Evolutionary conservation across 1,140 invertebrate genomes (phyloP).

Genomic region (Diabrotica undecimpunctata): DNA sequence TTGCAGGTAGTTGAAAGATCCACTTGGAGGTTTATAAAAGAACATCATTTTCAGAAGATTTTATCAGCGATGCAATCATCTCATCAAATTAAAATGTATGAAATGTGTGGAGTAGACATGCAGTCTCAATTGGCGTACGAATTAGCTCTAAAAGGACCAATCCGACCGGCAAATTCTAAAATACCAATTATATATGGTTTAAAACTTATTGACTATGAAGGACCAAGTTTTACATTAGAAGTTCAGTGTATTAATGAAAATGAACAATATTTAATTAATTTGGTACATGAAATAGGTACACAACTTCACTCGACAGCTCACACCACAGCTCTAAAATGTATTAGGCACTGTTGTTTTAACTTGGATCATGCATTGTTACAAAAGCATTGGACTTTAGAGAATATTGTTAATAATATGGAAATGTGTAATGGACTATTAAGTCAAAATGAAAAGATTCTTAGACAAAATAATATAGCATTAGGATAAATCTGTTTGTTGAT

Average conservation of each 20-base stretch:
- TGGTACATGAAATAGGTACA: constrained; percentile 78
- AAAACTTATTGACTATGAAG: constrained; percentile 76
- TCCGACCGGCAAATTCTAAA: constrained; percentile 67
- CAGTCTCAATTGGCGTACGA: constrained; percentile 87
- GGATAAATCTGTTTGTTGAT: background rate
- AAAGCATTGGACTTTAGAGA: constrained; percentile 76
- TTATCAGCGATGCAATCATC: constrained; percentile 73
- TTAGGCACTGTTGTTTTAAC: constrained; percentile 79
- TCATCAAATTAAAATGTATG: constrained; percentile 78
- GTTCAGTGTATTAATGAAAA: constrained; percentile 81
- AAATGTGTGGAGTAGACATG: constrained; percentile 74
- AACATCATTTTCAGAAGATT: constrained; percentile 64
- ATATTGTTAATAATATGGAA: constrained; percentile 72
- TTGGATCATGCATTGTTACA: constrained; percentile 70
- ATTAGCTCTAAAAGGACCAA: constrained; percentile 71
- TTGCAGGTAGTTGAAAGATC: constrained; percentile 63
- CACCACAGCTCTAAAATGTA: constrained; percentile 74
- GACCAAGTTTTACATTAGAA: constrained; percentile 86
- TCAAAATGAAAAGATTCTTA: constrained; percentile 52
- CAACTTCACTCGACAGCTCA: constrained; percentile 75
- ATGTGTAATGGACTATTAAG: constrained; percentile 53
- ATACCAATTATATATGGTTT: constrained; percentile 81
- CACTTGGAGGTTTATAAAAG: constrained; percentile 66
- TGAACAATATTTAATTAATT: constrained; percentile 65
- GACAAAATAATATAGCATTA: constrained; percentile 21